phyloP scores from a whole-genome alignment of 2,797 vertebrate species.

The Enteromius treurensis region DNA sequence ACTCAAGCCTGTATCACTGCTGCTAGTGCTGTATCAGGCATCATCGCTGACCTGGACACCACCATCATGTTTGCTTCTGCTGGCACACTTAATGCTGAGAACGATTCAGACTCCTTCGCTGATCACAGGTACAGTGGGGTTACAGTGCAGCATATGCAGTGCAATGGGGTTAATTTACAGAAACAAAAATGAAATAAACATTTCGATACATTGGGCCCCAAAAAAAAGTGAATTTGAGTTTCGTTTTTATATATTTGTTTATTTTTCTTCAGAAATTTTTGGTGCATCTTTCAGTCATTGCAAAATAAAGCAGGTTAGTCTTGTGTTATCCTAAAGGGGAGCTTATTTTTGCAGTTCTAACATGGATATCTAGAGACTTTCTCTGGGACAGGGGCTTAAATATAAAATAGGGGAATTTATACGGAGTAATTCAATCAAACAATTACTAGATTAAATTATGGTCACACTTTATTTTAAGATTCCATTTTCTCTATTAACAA shows the following conservation, averaged over 20 bases:
- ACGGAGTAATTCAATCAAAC: no score
- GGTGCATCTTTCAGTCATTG: background rate
- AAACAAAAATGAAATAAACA: background rate
- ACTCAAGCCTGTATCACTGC: slow-evolving; percentile 98
- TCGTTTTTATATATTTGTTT: background rate
- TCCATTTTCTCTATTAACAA: background rate
- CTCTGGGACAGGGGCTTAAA: background rate
- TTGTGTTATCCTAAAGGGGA: background rate
- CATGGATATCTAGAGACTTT: background rate
- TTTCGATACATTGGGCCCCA: background rate
- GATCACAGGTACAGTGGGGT: slow-evolving; percentile 89
- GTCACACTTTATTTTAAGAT: background rate
- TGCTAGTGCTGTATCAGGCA: slow-evolving; percentile 91
- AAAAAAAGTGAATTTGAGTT: background rate
- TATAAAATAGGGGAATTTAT: background rate
- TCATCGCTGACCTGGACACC: slow-evolving; percentile 97
- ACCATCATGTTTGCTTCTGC: slow-evolving; percentile 99
- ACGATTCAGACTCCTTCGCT: slow-evolving; percentile 91
- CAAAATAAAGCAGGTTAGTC: background rate
- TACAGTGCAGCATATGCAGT: background rate
- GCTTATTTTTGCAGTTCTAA: background rate
- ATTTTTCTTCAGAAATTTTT: background rate
- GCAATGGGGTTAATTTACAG: background rate
- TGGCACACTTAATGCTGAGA: slow-evolving; percentile 92
- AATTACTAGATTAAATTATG: background rate